Percentiles rank a stretch among this genome's conserved stretches.
Evolutionary conservation across 2,797 vertebrate species (phyloP).

Genomic region (Pitangus sulphuratus): DNA sequence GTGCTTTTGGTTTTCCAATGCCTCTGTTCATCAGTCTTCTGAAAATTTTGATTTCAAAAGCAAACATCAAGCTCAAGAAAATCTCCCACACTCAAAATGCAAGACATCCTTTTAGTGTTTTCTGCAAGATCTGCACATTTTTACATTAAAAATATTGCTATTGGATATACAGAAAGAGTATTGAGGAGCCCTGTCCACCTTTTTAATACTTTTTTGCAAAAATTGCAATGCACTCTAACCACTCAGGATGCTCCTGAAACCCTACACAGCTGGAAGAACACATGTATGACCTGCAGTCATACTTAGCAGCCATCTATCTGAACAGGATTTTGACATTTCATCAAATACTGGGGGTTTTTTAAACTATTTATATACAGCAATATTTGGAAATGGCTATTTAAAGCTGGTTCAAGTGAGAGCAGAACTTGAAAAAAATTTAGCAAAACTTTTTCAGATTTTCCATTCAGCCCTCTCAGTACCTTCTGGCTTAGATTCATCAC

Average conservation of each 20-base stretch:
- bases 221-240: neutral
- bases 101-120: neutral
- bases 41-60: neutral
- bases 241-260: neutral
- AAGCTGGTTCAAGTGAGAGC: neutral
- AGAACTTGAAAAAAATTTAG: neutral
- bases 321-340: neutral
- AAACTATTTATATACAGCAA: neutral
- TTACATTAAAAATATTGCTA: neutral
- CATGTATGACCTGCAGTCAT: neutral
- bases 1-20: neutral
- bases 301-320: neutral
- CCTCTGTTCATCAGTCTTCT: neutral
- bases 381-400: neutral
- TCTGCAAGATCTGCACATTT: neutral
- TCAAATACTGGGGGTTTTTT: neutral
- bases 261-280: neutral
- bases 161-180: neutral
- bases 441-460: neutral
- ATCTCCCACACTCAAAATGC: neutral
- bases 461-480: neutral
- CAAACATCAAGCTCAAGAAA: neutral
- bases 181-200: rapidly evolving
- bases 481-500: neutral
- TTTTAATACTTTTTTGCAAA: neutral